Conservation (phyloP, 2,113 vertebrate genomes). For the Chamaea fasciata region DNA sequence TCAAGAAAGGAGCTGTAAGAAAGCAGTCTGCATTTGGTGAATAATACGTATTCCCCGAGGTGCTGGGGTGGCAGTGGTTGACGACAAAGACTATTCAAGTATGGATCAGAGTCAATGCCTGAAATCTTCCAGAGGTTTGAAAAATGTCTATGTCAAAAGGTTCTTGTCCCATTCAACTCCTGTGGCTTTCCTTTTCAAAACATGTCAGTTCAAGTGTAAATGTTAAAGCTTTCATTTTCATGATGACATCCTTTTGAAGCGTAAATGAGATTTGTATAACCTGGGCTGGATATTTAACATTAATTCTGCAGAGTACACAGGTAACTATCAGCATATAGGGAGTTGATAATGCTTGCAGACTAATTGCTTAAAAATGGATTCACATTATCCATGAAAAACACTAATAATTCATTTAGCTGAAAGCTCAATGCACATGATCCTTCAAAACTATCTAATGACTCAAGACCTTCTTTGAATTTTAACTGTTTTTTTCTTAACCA, state of each 20-base stretch:
- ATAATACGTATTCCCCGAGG: not conserved
- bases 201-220: not conserved
- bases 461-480: slow-evolving; percentile 3
- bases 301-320: not conserved
- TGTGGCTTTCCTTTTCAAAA: not conserved
- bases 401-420: not conserved
- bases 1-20: not conserved
- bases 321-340: not conserved
- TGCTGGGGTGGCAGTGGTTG: not conserved
- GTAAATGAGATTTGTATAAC: not conserved
- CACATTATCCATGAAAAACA: not conserved
- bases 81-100: not conserved
- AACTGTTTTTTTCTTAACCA: not conserved
- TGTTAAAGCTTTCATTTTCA: not conserved
- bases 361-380: not conserved
- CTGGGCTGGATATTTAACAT: not conserved
- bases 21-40: not conserved
- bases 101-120: not conserved
- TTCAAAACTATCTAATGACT: not conserved
- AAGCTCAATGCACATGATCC: not conserved
- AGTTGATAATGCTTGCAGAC: slow-evolving; percentile 1
- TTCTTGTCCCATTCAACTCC: not conserved
- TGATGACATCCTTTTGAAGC: not conserved
- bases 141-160: not conserved
- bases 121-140: not conserved